These are phyloP conservation scores for Drosophila pseudoobscura DNA, from an alignment of 1,140 invertebrate species.

Conservation along the genomic window DNA sequence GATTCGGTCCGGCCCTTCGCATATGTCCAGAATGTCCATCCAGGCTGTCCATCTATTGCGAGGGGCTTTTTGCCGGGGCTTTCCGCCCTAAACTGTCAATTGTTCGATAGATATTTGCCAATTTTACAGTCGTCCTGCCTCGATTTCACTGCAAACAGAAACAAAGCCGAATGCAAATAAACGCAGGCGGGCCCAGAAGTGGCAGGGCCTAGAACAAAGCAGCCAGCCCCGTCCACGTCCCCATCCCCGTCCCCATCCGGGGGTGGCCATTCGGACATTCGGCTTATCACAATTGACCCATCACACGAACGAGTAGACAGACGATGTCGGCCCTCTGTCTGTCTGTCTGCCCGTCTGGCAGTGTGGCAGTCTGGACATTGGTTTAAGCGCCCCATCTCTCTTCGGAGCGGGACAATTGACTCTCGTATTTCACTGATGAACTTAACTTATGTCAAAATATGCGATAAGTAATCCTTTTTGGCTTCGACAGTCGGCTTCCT, in stretches of 20 bases:
- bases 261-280: constrained; percentile 47
- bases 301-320: constrained; percentile 28
- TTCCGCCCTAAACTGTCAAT: constrained; percentile 65
- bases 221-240: constrained; percentile 20
- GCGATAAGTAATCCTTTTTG: constrained; percentile 82
- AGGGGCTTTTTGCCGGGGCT: constrained; percentile 31
- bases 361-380: constrained; percentile 47
- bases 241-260: background rate
- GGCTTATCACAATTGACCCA: constrained; percentile 71
- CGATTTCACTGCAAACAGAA: constrained; percentile 80
- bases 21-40: constrained; percentile 42
- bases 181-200: constrained; percentile 45
- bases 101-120: constrained; percentile 67
- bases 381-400: constrained; percentile 37
- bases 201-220: constrained; percentile 72
- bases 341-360: constrained; percentile 40
- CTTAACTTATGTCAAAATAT: constrained; percentile 83
- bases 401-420: constrained; percentile 64
- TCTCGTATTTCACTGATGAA: constrained; percentile 82
- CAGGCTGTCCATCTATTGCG: constrained; percentile 49
- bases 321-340: constrained; percentile 14
- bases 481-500: constrained; percentile 60
- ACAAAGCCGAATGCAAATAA: constrained; percentile 78
- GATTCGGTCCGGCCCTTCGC: constrained; percentile 27
- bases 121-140: constrained; percentile 66